These are phyloP conservation scores for Xerus inauris DNA, from an alignment of 2,113 vertebrate genomes.

Conservation along the genomic window DNA sequence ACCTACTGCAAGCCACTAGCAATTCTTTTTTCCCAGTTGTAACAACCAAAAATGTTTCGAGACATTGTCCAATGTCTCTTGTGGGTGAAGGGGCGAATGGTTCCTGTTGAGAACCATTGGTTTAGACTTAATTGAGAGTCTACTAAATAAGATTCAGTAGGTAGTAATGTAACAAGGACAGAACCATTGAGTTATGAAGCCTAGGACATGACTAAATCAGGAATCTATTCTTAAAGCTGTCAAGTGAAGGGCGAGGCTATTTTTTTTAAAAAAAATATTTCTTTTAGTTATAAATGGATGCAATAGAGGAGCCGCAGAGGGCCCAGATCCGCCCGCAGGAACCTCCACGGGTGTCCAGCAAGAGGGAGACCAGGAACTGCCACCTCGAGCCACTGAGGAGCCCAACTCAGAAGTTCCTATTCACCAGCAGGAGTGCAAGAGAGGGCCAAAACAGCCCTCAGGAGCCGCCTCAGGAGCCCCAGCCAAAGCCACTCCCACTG, in stretches of 20 bases:
- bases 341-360: no score
- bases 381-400: no score
- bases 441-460: no score
- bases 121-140: background rate
- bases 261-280: no score
- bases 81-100: background rate
- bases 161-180: background rate
- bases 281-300: no score
- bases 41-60: background rate
- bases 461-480: no score
- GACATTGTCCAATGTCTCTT: constrained; percentile 8
- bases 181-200: background rate
- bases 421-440: no score
- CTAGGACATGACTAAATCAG: background rate
- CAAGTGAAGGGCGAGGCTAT: background rate
- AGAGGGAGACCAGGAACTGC: no score
- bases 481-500: no score
- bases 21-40: background rate
- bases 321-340: no score
- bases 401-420: no score
- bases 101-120: background rate
- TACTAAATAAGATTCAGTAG: constrained; percentile 31
- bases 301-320: no score
- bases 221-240: background rate
- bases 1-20: background rate